These are phyloP conservation scores for Mellivora capensis DNA, from an alignment of 2,113 vertebrate species.

Conservation along the genomic window DNA sequence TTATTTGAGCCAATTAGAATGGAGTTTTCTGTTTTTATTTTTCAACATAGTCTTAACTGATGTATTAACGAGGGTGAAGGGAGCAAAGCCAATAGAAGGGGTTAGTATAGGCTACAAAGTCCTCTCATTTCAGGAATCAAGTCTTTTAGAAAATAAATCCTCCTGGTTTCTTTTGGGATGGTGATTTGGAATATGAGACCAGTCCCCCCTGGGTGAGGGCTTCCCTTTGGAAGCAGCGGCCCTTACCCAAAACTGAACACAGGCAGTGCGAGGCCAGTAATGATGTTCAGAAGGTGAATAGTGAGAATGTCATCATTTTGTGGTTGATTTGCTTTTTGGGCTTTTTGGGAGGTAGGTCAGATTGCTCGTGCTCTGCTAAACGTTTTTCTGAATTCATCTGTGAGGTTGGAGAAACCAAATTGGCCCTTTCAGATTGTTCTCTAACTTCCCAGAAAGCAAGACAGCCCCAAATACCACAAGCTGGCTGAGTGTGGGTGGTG, in stretches of 20 bases:
- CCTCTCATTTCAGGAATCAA: background rate
- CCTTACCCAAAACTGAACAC: background rate
- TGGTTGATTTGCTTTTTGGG: background rate
- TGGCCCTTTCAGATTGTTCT: background rate
- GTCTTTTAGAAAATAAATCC: background rate
- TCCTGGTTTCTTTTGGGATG: background rate
- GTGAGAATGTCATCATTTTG: accelerated
- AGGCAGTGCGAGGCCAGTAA: background rate
- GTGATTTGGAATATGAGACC: background rate
- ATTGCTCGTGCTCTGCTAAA: background rate
- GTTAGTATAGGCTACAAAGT: background rate
- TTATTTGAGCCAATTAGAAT: background rate
- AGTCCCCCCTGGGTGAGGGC: accelerated
- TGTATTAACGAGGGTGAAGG: background rate
- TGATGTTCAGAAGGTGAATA: accelerated
- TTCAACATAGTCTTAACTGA: background rate
- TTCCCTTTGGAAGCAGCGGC: background rate
- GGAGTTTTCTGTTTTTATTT: background rate
- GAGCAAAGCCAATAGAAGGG: background rate
- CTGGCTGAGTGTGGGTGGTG: conserved; percentile 41
- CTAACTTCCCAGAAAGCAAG: conserved; percentile 34
- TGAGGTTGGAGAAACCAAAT: background rate
- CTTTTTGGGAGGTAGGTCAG: background rate
- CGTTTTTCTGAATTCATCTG: background rate
- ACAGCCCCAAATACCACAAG: conserved; percentile 49